Base-by-base conservation (phyloP, 1,140 invertebrate genomes). In the Wasmannia auropunctata region DNA sequence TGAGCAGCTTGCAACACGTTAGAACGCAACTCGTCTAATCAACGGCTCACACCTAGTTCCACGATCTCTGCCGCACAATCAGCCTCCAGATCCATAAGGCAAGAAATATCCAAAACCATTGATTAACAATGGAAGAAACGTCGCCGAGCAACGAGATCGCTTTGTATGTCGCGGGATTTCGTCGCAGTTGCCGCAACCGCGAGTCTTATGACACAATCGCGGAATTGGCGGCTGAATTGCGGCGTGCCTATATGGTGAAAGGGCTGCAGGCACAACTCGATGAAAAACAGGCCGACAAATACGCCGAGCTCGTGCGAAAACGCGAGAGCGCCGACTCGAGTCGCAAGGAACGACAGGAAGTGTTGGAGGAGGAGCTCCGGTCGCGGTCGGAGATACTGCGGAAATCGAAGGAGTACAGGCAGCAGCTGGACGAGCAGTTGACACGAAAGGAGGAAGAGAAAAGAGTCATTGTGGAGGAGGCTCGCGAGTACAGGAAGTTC, bases 231-330 rank as follows among this genome's bases (percentile, higher is more conserved):
- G 83, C 81, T 5, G 87, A 92, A 70, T 80, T 95, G 51, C 92
- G 91, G 8, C 90, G 90, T 40, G 94, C 93, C 16, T 95, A 95
- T 51, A 51, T 86, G 0, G 62, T 90, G 34, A 94, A 94, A 51
- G 87, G 86, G 5, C 74, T 94, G 46, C 49, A 88, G 34, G 91
- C 88, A 2, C 93, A 94, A 60, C 54, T 95, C 0, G 69, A 89
- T 3, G 92, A 93, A 49, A 91, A 85, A 51, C 63, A 91, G 46
- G 85, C 91, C 0, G 74, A 89, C n/a, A 75, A 70, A 28, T 58
- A 90, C 77, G 76, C 86, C 11, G 83, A 89, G 11, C 70, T 87
- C 11, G 25, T 90, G 6, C 89, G 86, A 28, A 86, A 89, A 8
- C 88, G 88, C 69, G 75, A 87, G 43, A 80, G 56, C 0, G 58